Evolutionary conservation across 2,888 invertebrate genomes (phyloP), one percentile per base, ranked within the genome.

Genomic region (Ischnura elegans): DNA sequence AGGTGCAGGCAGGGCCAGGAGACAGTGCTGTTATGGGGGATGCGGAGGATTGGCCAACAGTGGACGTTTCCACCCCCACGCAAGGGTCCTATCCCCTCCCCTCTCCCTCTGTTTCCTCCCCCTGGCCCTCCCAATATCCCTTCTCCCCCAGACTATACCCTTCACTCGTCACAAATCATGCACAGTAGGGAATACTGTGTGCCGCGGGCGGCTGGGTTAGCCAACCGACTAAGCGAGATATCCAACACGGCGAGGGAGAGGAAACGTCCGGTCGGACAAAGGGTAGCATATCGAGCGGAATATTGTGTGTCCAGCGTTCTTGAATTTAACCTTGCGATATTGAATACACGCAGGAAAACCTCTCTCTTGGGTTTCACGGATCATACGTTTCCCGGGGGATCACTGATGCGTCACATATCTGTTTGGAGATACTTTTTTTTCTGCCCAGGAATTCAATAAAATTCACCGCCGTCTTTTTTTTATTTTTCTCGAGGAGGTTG

Each of bases 161-260:
- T 21, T 36, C 90, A 36, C 76, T 36, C 36, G 61, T 90, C 90
- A 90, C 90, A 90, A 90, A 90, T 90, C 90, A 90, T 66, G 61
- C 90, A 90, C 90, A 90, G 61, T 13, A 29, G 76, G 29, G 42
- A 43, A 43, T 8, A 10, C 16, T 21, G 90, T 45, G 61, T 87
- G 87, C 87, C 42, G 0, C 76, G 16, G 76, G 87, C 46, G 87
- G 87, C 21, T 55, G 43, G 86, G 45, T 43, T 86, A 42, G 51
- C 87, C 51, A 87, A 47, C 87, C 51, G 51, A 29, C 29, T 19
- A 29, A 55, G 61, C 36, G 90, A 90, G 90, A 90, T 86, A 45
- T 76, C 76, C 76, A 16, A 29, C 76, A n/a, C 29, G 36, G 76
- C 10, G 76, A 61, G 66, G 4, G 66, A n/a, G 66, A 36, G 10